Base-by-base conservation (phyloP, 2,113 vertebrate genomes). In the Brachyhypopomus gauderio region DNA sequence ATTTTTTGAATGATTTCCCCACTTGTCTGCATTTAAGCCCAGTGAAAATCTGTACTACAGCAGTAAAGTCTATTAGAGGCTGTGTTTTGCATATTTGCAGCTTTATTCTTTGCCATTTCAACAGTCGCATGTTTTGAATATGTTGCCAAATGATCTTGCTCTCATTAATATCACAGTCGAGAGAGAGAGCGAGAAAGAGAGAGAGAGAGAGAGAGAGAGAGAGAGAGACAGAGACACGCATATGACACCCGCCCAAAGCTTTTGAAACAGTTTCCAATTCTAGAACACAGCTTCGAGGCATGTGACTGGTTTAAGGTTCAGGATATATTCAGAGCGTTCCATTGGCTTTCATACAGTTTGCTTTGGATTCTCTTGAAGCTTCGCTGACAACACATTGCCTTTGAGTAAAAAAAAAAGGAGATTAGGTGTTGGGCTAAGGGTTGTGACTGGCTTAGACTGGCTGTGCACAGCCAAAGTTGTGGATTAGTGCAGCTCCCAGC, bases 381-480 rank as follows among this genome's bases (percentile, higher is more conserved):
- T 34, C 38, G 17, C 5, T 70, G 66, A 70, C 66, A 11, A n/a
- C n/a, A 12, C 19, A 8, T 38, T 41, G 66, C 34, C 34, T 41
- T 11, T 41, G 66, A 34, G 19, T 70, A 70, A 38, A 67, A 36
- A 38, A 30, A 20, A 19, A 66, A 70, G 36, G 36, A 17, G 66
- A 70, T 70, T 70, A 70, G 34, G n/a, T 41, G 4, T 19, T 22
- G 36, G 66, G 36, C 34, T 70, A 41, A 41, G 30, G 30, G 66
- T 19, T 34, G 66, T 11, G 66, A 70, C 66, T 70, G 66, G 66
- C 66, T 70, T 70, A 70, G 66, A 19, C 36, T 52, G 45, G 45
- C 12, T 70, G 62, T 36, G 36, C 66, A 22, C 34, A 11, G 66
- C 36, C 36, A 19, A 7, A n/a, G 66, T 23, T 34, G 9, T 9